These are phyloP conservation scores for Tringa solitaria DNA, from an alignment of 2,113 vertebrate species.

Conservation along the genomic window DNA sequence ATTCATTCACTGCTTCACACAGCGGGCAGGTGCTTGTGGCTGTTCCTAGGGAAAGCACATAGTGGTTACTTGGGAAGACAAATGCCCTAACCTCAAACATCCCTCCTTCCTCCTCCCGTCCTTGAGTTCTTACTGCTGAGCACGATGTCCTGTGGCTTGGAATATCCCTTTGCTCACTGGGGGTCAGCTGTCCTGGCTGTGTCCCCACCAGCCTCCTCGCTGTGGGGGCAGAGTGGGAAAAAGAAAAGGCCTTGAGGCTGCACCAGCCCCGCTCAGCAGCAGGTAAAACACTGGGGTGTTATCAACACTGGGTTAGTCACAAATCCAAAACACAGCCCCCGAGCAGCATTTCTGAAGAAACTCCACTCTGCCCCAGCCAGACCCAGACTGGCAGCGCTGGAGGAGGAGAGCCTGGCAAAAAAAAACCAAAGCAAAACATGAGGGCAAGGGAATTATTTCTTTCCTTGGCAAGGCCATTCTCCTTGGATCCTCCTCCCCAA, in stretches of 20 bases:
- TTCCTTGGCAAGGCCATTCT: neutral
- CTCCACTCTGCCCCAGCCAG: neutral
- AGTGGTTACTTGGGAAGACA: neutral
- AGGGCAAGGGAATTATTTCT: neutral
- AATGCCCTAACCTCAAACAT: neutral
- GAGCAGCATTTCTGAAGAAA: rapidly evolving
- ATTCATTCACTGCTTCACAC: neutral
- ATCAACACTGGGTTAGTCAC: neutral
- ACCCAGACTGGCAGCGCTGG: neutral
- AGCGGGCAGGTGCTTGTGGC: neutral
- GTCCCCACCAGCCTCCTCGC: rapidly evolving
- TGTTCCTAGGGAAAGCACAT: neutral
- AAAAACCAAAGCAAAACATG: rapidly evolving
- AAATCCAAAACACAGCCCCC: neutral
- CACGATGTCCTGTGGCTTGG: neutral
- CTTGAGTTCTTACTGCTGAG: neutral
- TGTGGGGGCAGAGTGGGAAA: neutral
- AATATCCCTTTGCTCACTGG: neutral
- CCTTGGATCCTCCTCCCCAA: neutral
- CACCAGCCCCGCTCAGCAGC: neutral
- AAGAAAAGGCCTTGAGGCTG: neutral
- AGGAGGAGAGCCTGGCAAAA: neutral
- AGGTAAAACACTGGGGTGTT: neutral
- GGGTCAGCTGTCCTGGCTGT: neutral
- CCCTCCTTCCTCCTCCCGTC: neutral